A percentile compares a stretch with the other conserved stretches of the same genome.
These are phyloP conservation scores for Lordiphosa fenestrarum DNA, from an alignment of 2,888 invertebrate species.

Conservation along the genomic window DNA sequence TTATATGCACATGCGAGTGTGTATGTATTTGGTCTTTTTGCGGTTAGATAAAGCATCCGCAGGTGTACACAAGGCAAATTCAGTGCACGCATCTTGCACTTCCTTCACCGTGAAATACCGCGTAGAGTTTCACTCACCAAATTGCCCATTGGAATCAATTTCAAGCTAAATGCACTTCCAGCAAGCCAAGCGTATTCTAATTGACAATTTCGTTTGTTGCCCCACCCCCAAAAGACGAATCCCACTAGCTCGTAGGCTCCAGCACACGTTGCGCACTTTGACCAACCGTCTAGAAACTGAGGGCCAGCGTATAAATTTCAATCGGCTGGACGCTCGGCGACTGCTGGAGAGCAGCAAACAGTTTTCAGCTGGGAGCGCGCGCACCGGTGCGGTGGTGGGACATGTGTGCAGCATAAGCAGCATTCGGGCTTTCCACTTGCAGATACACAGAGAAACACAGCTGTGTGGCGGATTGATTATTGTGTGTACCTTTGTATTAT, in stretches of 20 bases:
- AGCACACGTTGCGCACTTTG: conserved; percentile 59
- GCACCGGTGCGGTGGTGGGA: conserved; percentile 2
- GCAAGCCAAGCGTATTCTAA: no score
- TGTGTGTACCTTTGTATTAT: conserved; percentile 33
- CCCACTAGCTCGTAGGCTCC: conserved; percentile 1
- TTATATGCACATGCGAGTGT: conserved; percentile 1
- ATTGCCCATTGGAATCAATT: conserved; percentile 23
- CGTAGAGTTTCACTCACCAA: conserved; percentile 57
- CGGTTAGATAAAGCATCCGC: conserved; percentile 65
- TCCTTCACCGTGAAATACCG: no score
- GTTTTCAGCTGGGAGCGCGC: conserved; percentile 15
- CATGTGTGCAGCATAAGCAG: conserved; percentile 58
- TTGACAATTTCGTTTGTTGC: background rate
- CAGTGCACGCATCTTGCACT: background rate
- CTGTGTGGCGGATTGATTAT: conserved; percentile 39
- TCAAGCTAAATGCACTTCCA: conserved; percentile 39
- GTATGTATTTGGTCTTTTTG: conserved; percentile 19
- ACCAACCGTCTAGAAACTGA: conserved; percentile 63
- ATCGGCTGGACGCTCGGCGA: conserved; percentile 51
- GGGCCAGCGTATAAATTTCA: conserved; percentile 36
- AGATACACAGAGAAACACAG: conserved; percentile 58
- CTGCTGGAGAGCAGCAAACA: conserved; percentile 24
- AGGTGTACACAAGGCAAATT: conserved; percentile 16
- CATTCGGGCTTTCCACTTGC: conserved; percentile 33
- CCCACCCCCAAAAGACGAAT: conserved; percentile 16